Conservation (phyloP, 2,113 vertebrate species). For the Actinemys pallida region DNA sequence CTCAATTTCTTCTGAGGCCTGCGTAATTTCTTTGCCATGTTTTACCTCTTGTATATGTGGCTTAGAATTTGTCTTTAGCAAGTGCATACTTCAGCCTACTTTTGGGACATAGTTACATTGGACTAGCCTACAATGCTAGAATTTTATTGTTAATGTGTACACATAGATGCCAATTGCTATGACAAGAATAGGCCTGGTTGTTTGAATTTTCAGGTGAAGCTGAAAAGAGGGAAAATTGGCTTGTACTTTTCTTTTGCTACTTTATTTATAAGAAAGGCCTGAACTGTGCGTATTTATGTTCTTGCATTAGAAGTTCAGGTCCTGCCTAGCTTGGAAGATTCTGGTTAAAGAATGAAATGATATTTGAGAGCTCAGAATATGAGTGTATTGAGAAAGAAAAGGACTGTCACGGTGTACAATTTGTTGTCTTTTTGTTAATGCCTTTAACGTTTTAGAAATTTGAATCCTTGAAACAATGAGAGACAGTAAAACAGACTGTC, state of each 20-base stretch:
- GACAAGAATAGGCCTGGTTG: neutral
- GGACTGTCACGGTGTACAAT: neutral
- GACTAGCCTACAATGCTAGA: neutral
- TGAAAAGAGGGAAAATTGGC: neutral
- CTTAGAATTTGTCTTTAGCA: neutral
- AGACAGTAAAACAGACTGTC: accelerated
- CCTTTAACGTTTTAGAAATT: neutral
- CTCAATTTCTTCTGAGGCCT: neutral
- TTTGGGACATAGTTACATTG: neutral
- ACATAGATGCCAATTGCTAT: neutral
- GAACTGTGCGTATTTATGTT: neutral
- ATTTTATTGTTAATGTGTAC: neutral
- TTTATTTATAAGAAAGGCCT: neutral
- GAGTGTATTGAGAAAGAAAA: neutral
- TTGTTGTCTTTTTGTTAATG: neutral
- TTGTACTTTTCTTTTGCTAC: neutral
- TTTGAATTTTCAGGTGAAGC: neutral
- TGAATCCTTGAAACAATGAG: neutral
- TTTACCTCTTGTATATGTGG: neutral
- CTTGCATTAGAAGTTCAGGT: neutral
- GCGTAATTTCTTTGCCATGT: neutral
- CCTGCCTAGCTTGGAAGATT: neutral
- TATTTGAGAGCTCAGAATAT: neutral
- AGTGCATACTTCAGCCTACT: neutral
- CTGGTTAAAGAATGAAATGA: neutral